phyloP scores from a whole-genome alignment of 2,113 vertebrate species.

The Nothoprocta pentlandii region DNA sequence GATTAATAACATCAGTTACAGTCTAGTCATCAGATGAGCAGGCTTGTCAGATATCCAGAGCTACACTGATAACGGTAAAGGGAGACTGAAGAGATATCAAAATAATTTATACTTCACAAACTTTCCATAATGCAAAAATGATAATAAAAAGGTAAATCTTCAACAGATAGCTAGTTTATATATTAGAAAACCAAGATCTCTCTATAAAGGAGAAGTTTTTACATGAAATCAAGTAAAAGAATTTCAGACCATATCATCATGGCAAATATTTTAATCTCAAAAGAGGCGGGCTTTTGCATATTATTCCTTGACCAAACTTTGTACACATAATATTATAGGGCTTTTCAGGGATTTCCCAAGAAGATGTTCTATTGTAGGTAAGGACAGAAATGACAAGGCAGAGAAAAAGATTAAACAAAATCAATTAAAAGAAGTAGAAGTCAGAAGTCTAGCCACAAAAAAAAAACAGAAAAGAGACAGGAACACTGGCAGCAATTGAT shows the following conservation, averaged over 20 bases:
- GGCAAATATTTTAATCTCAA: neutral
- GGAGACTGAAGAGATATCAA: neutral
- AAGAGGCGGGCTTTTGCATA: neutral
- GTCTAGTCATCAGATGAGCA: slow-evolving; percentile 38
- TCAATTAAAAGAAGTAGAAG: neutral
- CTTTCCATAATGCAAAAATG: neutral
- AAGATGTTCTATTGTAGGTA: neutral
- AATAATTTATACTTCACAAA: neutral
- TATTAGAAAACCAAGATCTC: neutral
- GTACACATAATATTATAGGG: neutral
- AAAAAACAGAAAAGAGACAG: neutral
- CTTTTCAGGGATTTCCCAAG: neutral
- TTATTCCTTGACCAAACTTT: neutral
- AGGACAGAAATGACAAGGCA: neutral
- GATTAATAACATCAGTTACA: slow-evolving; percentile 41
- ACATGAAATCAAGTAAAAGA: neutral
- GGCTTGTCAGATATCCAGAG: neutral
- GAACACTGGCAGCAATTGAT: neutral
- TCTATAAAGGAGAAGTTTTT: neutral
- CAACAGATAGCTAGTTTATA: neutral
- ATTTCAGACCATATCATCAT: neutral
- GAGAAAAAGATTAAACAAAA: neutral
- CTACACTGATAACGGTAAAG: neutral
- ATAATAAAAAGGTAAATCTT: neutral
- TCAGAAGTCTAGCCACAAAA: too few relatives aligned